Evolutionary conservation across 2,797 vertebrate species (phyloP), one percentile per base, ranked within the genome.

Genomic region (Garrulus glandarius): DNA sequence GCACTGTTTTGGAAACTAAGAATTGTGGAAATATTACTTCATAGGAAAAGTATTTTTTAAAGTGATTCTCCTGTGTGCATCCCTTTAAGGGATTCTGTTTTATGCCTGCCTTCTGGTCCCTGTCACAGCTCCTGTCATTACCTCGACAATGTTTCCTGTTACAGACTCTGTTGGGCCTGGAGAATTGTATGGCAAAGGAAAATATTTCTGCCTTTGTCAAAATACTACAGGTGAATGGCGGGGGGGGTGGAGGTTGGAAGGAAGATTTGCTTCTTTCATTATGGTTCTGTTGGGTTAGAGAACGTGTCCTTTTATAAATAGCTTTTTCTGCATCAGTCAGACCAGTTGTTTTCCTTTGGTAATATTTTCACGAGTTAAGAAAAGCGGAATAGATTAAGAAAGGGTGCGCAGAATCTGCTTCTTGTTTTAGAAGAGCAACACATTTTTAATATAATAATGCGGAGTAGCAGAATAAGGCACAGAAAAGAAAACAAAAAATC

Each of bases 1-100:
- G 47, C 46, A 11, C 68, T 93, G 64, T 77, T 95, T 95, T 91
- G 84, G 88, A 95, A 91, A 95, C 61, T 27, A 19, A 65, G 75
- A 68, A 61, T 83, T 81, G 69, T 91, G 79, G 78, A 72, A 93
- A 81, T 92, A 71, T 59, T 95, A 76, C 46, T 56, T 95, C 94
- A 97, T 30, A 74, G 70, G 59, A 79, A 37, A 94, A 95, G 32
- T 67, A 95, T 95, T 94, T 80, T 82, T 68, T 44, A 79, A 87
- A 37, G 15, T 23, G 79, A 30, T 59, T 44, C 36, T 74, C 47
- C 74, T 47, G 56, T 17, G 41, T 76, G 85, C 71, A 78, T 87
- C 72, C 75, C 92, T 86, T 53, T 56, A 56, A 80, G 64, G 87
- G 39, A 50, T 75, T 75, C 47, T 55, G 36, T 34, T 84, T 57